A percentile compares a stretch with the other conserved stretches of the same genome.
These are phyloP conservation scores for Drosophila azteca DNA, from an alignment of 1,140 invertebrate genomes.

Conservation along the genomic window DNA sequence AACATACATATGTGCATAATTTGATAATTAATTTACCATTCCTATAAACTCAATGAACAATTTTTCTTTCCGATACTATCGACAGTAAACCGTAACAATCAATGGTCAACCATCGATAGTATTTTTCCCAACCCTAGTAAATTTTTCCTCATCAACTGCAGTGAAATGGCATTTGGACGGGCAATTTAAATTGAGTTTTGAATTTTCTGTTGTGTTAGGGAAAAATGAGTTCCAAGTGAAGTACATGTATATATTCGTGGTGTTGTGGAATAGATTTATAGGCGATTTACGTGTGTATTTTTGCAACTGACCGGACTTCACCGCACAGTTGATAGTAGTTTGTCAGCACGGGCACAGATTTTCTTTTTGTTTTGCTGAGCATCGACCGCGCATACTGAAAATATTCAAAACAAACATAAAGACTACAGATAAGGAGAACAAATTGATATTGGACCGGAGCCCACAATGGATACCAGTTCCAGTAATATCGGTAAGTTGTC, in stretches of 20 bases:
- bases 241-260: conserved; percentile 24
- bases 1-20: too few species aligned
- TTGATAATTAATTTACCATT: too few species aligned
- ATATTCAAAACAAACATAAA: conserved; percentile 1
- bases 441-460: background rate
- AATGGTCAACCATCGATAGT: conserved; percentile 1
- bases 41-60: too few species aligned
- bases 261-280: conserved; percentile 15
- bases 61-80: too few species aligned
- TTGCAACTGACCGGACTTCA: background rate
- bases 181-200: conserved; percentile 59
- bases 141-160: conserved; percentile 35
- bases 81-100: too few species aligned
- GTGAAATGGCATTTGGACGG: conserved; percentile 32
- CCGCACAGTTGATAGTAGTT: conserved; percentile 17
- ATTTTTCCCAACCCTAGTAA: background rate
- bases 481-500: conserved; percentile 53
- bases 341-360: conserved; percentile 21
- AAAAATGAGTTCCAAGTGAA: conserved; percentile 16
- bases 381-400: conserved; percentile 17
- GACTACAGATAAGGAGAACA: background rate
- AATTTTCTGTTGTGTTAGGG: conserved; percentile 28
- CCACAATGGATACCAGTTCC: conserved; percentile 45
- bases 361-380: conserved; percentile 47
- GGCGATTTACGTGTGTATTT: background rate